A percentile compares a stretch with the other conserved stretches of the same genome.
Evolutionary conservation across 2,797 vertebrate species (phyloP).

Genomic region (Fringilla coelebs): DNA sequence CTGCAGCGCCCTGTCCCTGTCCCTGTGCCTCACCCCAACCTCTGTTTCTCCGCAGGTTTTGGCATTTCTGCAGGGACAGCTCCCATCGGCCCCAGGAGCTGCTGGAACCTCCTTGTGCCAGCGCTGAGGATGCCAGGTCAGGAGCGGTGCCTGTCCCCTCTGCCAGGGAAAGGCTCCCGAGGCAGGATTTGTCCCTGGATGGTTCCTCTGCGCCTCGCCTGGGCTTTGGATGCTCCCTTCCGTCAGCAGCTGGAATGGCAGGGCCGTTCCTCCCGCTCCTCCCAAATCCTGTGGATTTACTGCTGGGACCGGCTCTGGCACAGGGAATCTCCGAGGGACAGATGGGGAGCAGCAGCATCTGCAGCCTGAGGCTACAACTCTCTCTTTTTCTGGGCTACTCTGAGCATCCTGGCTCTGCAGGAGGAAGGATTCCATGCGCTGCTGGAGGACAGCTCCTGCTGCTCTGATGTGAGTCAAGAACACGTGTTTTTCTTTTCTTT

Average conservation of each 20-base stretch:
- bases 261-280: background rate
- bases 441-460: background rate
- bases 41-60: background rate
- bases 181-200: background rate
- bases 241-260: background rate
- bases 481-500: accelerated
- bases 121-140: accelerated
- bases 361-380: background rate
- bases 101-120: background rate
- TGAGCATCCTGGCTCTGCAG: background rate
- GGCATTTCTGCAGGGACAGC: no score
- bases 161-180: background rate
- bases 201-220: background rate
- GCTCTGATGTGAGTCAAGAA: constrained; percentile 17
- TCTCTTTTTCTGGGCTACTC: background rate
- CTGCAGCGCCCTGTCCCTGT: background rate
- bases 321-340: accelerated
- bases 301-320: background rate
- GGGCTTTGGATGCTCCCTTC: background rate
- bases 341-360: background rate
- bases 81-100: accelerated
- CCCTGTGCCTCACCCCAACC: background rate
- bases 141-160: background rate
- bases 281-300: background rate
- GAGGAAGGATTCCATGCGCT: background rate